Evolutionary conservation across 2,797 vertebrate species (phyloP), one percentile per base, ranked within the genome.

Genomic region (Myotis pilosus): DNA sequence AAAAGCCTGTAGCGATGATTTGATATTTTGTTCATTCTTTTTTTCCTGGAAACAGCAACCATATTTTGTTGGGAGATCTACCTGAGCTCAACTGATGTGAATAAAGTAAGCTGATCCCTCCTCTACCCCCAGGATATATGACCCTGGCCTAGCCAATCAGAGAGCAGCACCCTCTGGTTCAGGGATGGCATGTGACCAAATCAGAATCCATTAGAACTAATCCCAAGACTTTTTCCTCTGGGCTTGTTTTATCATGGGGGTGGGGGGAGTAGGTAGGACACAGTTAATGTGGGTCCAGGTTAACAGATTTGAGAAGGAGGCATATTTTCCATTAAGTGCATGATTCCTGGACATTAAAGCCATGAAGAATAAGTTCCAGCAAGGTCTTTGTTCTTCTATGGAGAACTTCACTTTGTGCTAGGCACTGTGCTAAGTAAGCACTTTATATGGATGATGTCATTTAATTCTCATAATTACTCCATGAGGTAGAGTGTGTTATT

Each of bases 21-120:
- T 64, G 13, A 72, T 87, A 20, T 20, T 96, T 95, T 83, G 20
- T 60, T 72, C 60, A 85, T 93, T 85, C 72, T 74, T 87, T 62
- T 62, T 51, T 36, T 23, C 74, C 88, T 44, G 49, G 33, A 75
- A 87, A 78, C 5, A 76, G 15, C 49, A 69, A 19, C 33, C 20
- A 20, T 41, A 22, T 80, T 80, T 93, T 81, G 11, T 41, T 93
- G 8, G 16, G 74, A 69, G 72, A 83, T 47, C 51, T 57, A 60
- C 57, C 57, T 74, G 74, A 93, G 28, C 68, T 87, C 53, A 80
- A n/a, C n/a, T 36, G 15, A 23, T 62, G 5, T 66, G 68, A 19
- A 68, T 80, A 60, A 76, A 87, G 15, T 47, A 76, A 74, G 33
- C 1, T 66, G 28, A 68, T 76, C 84, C 57, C 66, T 94, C 55